These are phyloP conservation scores for Pseudomyrmex gracilis DNA, from an alignment of 1,140 invertebrate species.

Conservation along the genomic window DNA sequence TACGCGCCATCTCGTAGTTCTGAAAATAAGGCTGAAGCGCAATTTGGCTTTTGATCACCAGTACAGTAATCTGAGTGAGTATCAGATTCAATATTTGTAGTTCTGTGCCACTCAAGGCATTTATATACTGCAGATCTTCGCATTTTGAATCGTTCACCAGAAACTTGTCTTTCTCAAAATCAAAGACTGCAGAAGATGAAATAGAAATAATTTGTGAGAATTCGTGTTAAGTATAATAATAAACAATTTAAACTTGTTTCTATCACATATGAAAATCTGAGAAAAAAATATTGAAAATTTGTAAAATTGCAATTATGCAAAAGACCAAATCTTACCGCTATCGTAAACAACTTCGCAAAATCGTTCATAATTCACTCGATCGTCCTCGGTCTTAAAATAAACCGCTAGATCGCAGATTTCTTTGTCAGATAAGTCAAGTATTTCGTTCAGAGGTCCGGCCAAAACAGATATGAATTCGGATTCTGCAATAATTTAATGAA, in stretches of 20 bases:
- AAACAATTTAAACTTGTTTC: slow-evolving; percentile 3
- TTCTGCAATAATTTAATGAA: slow-evolving; percentile 78
- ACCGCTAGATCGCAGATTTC: slow-evolving; percentile 90
- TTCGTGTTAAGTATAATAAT: too few relatives aligned
- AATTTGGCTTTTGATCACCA: slow-evolving; percentile 85
- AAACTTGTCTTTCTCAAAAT: slow-evolving; percentile 84
- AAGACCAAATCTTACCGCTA: slow-evolving; percentile 78
- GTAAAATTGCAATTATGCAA: slow-evolving; percentile 37
- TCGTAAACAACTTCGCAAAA: slow-evolving; percentile 90
- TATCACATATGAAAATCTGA: not conserved
- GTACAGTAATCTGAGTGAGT: slow-evolving; percentile 88
- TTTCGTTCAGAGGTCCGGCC: slow-evolving; percentile 87
- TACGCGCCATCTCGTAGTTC: slow-evolving; percentile 89
- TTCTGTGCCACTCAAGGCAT: slow-evolving; percentile 87
- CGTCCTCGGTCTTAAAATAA: slow-evolving; percentile 91
- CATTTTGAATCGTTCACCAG: slow-evolving; percentile 87
- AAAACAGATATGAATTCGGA: slow-evolving; percentile 89
- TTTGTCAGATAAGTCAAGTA: slow-evolving; percentile 88
- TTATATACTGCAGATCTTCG: slow-evolving; percentile 87
- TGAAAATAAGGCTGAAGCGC: slow-evolving; percentile 90
- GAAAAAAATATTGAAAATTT: not conserved
- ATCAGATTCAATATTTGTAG: slow-evolving; percentile 88
- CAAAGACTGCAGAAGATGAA: slow-evolving; percentile 79
- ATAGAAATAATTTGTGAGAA: not conserved
- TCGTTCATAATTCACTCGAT: slow-evolving; percentile 89